Evolutionary conservation across 2,888 invertebrate genomes (phyloP), one percentile per base, ranked within the genome.

Genomic region (Ennomos quercinarius): DNA sequence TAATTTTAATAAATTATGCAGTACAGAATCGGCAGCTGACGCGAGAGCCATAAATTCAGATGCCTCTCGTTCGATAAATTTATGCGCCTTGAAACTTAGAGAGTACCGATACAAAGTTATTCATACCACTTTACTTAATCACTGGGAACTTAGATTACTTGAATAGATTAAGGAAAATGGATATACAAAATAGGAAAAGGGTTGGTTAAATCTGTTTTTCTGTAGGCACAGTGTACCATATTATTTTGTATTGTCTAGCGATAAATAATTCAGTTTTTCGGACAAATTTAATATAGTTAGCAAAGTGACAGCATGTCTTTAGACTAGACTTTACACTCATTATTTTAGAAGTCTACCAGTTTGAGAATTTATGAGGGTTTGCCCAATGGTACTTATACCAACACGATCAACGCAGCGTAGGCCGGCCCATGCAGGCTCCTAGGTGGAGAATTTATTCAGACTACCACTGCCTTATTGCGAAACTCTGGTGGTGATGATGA

Each of bases 51-150:
- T 83, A 83, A 84, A 84, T 84, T 77, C 68, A 67, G 58, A 67
- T 68, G 71, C 74, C 76, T 77, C 77, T 81, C 78, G 78, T 78
- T 71, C 76, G 68, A 79, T 83, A 56, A 83, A 83, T 82, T 85
- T 83, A 83, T 83, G 80, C 77, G 76, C 78, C 68, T 58, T 64
- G 68, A 70, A 79, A 77, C 71, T 80, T 78, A 67, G 61, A 61
- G 57, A 65, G 55, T 70, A 65, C 66, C 64, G 70, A 74, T 73
- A 75, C 74, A 77, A 77, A 78, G 74, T 82, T 81, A 81, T 78
- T 81, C 76, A 74, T 76, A 73, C 73, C 74, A 70, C 75, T 71
- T 65, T 77, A 81, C 77, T 81, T 81, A 83, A 82, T 82, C 78
- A 80, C 74, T 78, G 74, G 73, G 76, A 51, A n/a, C 40, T 11